Evolutionary conservation across 2,113 vertebrate species (phyloP), one percentile per base, ranked within the genome.

Genomic region (Geococcyx californianus): DNA sequence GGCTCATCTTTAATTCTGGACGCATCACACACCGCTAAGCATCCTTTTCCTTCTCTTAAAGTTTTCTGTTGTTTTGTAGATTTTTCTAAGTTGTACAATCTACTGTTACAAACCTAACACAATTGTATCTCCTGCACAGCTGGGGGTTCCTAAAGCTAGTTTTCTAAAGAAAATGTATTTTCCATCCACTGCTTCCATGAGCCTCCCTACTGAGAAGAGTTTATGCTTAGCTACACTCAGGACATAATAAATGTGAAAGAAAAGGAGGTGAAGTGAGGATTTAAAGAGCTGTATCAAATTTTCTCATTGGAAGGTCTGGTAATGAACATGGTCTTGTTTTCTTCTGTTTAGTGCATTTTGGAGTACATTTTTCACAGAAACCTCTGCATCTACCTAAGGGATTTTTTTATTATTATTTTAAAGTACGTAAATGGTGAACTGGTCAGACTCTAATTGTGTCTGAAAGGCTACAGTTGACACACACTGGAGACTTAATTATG

Each of bases 101-200:
- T 81, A 28, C 90, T 60, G 20, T 75, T 89, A 77, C 82, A 86
- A 94, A 70, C 80, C 69, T 45, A 56, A 82, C 23, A 26, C 62
- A 78, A 60, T 55, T 68, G 70, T 42, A 94, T 90, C 86, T 96
- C 63, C 87, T 66, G 93, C 95, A 89, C 94, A 96, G 97, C 92
- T 87, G 93, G 96, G 63, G 84, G 81, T 34, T 96, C 63, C 88
- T 18, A 1, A 62, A 95, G 70, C 76, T 31, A 56, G 76, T 93
- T 97, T 95, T 84, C 93, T 69, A 84, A 92, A 86, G 85, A 94
- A 96, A 95, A 97, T 67, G 70, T 86, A 54, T 96, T 96, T 97
- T 95, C 79, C 70, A 93, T 89, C 91, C 85, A 62, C 47, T 85
- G 93, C 62, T 36, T 95, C 93, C 88, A 74, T 6, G 13, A 91